Conservation (phyloP, 2,888 invertebrate genomes). For the Hoplodrina blanda region DNA sequence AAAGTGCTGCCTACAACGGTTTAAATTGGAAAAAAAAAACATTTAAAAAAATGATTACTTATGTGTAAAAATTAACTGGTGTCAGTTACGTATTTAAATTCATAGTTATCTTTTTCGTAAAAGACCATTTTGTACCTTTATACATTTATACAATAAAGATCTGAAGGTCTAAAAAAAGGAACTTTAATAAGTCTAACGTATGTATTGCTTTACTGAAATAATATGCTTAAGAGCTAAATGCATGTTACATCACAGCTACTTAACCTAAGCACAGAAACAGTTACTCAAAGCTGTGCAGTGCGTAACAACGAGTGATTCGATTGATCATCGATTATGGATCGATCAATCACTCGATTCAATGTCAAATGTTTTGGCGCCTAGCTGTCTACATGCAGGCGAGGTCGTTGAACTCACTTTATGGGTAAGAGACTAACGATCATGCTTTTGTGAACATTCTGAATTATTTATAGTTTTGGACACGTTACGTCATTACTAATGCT, state of each 20-base stretch:
- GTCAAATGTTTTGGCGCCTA: constrained; percentile 81
- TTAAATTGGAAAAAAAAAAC: too few relatives aligned
- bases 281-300: constrained; percentile 56
- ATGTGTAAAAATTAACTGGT: too few relatives aligned
- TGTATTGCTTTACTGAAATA: constrained; percentile 20
- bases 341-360: constrained; percentile 81
- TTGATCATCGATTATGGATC: constrained; percentile 73
- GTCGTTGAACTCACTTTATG: constrained; percentile 72
- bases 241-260: constrained; percentile 49
- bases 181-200: neutral
- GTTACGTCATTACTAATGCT: constrained; percentile 15
- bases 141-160: too few relatives aligned
- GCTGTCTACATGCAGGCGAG: constrained; percentile 80
- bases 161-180: too few relatives aligned
- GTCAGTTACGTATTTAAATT: too few relatives aligned
- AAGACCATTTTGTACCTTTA: too few relatives aligned
- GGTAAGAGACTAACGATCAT: constrained; percentile 47
- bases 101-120: too few relatives aligned
- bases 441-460: constrained; percentile 35
- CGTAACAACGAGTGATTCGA: constrained; percentile 60
- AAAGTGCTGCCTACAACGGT: too few relatives aligned
- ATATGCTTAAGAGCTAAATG: constrained; percentile 28
- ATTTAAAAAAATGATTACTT: too few relatives aligned
- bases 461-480: constrained; percentile 43
- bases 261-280: constrained; percentile 53